These are phyloP conservation scores for Ascidia mentula DNA, from an alignment of 23 tunicate species.

Conservation along the genomic window DNA sequence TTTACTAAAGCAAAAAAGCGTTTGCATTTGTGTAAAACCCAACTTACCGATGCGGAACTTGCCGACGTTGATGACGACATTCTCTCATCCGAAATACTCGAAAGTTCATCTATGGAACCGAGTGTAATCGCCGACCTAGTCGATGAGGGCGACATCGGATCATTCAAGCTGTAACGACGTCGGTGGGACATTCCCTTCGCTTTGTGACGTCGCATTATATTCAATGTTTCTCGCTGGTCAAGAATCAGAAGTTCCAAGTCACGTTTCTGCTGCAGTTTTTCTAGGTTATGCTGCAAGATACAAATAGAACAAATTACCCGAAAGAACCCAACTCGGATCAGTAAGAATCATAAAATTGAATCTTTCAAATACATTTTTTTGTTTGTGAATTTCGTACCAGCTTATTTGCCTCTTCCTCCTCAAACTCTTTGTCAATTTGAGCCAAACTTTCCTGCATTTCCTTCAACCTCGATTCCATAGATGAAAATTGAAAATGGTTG, in stretches of 20 bases:
- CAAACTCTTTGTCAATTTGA: constrained; percentile 52
- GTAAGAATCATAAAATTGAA: too few species aligned
- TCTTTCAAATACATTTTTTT: too few species aligned
- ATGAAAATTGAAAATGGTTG: constrained; percentile 42
- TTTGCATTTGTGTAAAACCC: too few species aligned
- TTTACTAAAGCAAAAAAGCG: too few species aligned
- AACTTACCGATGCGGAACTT: constrained; percentile 35
- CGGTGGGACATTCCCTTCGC: constrained; percentile 12
- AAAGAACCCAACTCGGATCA: too few species aligned
- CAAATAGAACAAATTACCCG: background rate
- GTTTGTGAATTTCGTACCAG: too few species aligned
- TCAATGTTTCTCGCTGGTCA: constrained; percentile 71
- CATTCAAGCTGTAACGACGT: constrained; percentile 3
- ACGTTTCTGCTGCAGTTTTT: constrained; percentile 51
- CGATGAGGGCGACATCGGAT: constrained; percentile 17
- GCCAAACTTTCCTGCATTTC: constrained; percentile 50
- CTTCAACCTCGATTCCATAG: constrained; percentile 66
- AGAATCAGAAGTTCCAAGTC: constrained; percentile 70
- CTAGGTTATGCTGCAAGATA: constrained; percentile 55
- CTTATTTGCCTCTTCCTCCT: constrained; percentile 68
- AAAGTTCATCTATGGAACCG: constrained; percentile 61
- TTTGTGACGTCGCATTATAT: constrained; percentile 47
- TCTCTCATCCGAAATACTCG: constrained; percentile 45
- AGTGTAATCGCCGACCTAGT: constrained; percentile 48
- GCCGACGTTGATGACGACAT: constrained; percentile 55